Base-by-base conservation (phyloP, 1,140 invertebrate genomes). In the Sinella curviseta region DNA sequence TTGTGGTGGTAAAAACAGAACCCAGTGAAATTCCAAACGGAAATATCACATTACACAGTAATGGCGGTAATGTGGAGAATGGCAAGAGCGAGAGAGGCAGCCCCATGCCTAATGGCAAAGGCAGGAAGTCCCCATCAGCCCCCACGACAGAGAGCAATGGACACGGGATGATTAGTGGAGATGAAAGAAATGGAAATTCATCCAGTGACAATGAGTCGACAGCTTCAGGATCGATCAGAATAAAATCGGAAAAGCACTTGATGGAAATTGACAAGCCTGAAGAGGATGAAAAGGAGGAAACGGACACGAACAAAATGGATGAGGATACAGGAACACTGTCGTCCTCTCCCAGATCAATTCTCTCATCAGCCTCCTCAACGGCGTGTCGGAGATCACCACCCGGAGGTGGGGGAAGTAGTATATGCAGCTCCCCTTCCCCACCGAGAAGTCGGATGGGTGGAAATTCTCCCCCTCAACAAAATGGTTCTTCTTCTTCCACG, bases 1-100 rank as follows among this genome's bases (percentile, higher is more conserved):
- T 75, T 30, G 80, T 83, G n/a, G 67, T 80, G 0, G 82, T 83
- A 0, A 83, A 83, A 55, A 74, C 82, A 33, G 82, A 83, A 57
- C 79, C 79, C 0, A 36, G 17, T 33, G 78, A 78, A 26, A 75
- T 39, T 17, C 20, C 17, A 12, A 75, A 75, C 26, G 73, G 73
- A 39, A 36, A 8, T 35, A 34, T 8, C 28, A 1, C 26, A 73
- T 8, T 34, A 73, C 28, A 8, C n/a, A 35, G n/a, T n/a, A 35
- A 36, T 39, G 35, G 24, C 8, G 31, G 30, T 70, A 70, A n/a
- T 33, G 31, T 31, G 8, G 30, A 70, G n/a, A 33, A 70, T 33
- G 65, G 65, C 4, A 65, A 65, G 12, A 8, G 65, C 65, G 65
- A 33, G 26, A 16, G 57, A n/a, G 14, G 4, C 26, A 70, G 65